Conservation (phyloP, 2,888 invertebrate genomes). For the Scaptomyza cyrtandrae region DNA sequence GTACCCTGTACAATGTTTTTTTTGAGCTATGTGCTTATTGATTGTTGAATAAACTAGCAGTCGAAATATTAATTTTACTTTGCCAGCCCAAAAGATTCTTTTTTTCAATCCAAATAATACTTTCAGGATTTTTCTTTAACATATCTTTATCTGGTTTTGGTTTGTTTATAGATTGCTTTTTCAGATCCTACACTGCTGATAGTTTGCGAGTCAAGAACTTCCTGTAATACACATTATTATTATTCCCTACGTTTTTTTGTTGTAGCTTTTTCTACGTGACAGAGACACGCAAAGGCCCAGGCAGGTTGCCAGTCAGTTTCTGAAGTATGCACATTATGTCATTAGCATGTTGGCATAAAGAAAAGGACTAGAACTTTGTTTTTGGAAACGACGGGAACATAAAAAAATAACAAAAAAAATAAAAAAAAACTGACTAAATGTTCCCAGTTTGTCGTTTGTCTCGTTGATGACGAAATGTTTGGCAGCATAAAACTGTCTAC, state of each 20-base stretch:
- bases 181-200: slow-evolving; percentile 3
- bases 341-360: slow-evolving; percentile 76
- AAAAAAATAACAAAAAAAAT: slow-evolving; percentile 29
- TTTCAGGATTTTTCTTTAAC: background rate
- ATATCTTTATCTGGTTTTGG: background rate
- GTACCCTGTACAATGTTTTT: slow-evolving; percentile 26
- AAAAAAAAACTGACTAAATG: slow-evolving; percentile 24
- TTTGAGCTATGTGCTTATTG: background rate
- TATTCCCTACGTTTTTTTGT: slow-evolving; percentile 26
- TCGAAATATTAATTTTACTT: background rate
- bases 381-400: slow-evolving; percentile 28
- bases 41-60: background rate
- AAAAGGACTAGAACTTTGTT: slow-evolving; percentile 58
- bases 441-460: slow-evolving; percentile 45
- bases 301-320: slow-evolving; percentile 48
- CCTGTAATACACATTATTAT: background rate
- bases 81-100: background rate
- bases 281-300: slow-evolving; percentile 71
- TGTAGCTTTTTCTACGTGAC: slow-evolving; percentile 29
- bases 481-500: slow-evolving; percentile 65
- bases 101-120: background rate
- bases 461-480: slow-evolving; percentile 50
- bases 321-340: slow-evolving; percentile 81
- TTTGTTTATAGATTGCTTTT: background rate
- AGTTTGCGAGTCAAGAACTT: slow-evolving; percentile 6